These are phyloP conservation scores for Eupeodes latifasciatus DNA, from an alignment of 2,888 invertebrate species.

Conservation along the genomic window DNA sequence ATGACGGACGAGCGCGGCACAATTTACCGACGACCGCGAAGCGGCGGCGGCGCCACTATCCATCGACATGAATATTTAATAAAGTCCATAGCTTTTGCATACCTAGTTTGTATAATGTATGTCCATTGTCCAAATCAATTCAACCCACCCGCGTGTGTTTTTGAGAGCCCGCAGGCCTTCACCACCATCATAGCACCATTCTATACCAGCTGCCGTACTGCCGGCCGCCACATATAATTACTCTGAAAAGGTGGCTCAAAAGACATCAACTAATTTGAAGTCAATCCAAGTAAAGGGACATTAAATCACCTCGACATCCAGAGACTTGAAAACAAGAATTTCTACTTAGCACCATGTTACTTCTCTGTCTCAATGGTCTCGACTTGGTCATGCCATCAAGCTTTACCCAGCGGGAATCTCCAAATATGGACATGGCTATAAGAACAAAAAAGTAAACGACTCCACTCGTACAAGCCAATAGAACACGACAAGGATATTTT, in stretches of 20 bases:
- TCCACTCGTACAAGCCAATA: constrained; percentile 51
- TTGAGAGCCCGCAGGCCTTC: not conserved
- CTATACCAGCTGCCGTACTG: not conserved
- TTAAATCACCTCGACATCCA: constrained; percentile 68
- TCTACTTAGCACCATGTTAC: constrained; percentile 65
- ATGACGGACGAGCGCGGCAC: constrained; percentile 21
- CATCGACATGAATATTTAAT: constrained; percentile 68
- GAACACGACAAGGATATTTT: constrained; percentile 75
- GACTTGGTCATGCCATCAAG: constrained; percentile 23
- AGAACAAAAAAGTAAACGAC: not conserved
- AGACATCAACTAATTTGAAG: constrained; percentile 72
- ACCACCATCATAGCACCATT: not conserved
- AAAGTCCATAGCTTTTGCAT: constrained; percentile 20
- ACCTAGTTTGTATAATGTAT: not conserved
- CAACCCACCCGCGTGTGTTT: constrained; percentile 46
- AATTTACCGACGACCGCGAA: not conserved
- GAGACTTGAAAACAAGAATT: constrained; percentile 66
- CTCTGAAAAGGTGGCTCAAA: constrained; percentile 46
- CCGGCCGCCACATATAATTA: constrained; percentile 54
- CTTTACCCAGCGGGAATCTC: constrained; percentile 64
- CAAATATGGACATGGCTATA: constrained; percentile 63
- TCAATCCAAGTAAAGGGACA: constrained; percentile 73
- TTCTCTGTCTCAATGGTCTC: constrained; percentile 14
- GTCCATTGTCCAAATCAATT: not conserved
- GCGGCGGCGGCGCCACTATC: constrained; percentile 54